A percentile compares a stretch with the other conserved stretches of the same genome.
Evolutionary conservation across 2,113 vertebrate species (phyloP).

Genomic region (Sciurus niger): DNA sequence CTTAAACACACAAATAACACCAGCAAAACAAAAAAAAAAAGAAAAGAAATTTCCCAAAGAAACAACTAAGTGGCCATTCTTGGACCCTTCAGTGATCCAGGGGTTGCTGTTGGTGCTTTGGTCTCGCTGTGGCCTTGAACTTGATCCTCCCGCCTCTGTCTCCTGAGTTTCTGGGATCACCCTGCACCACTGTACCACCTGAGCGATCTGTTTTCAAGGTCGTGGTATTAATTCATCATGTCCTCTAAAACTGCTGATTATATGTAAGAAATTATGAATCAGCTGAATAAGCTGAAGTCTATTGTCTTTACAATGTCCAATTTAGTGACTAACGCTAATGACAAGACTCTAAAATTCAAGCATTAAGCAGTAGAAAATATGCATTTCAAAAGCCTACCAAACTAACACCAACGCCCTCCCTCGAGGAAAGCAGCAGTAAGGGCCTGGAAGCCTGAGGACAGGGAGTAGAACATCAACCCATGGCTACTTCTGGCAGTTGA

Average conservation of each 20-base stretch:
- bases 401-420: not conserved
- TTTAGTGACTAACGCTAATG: not conserved
- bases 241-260: constrained; percentile 51
- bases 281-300: constrained; percentile 28
- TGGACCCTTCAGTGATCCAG: not conserved
- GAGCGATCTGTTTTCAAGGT: constrained; percentile 36
- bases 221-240: constrained; percentile 37
- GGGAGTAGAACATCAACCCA: not conserved
- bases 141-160: not conserved
- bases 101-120: not conserved
- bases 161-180: not conserved
- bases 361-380: not conserved
- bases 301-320: constrained; percentile 15
- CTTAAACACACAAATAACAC: not conserved
- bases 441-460: not conserved
- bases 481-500: constrained; percentile 48
- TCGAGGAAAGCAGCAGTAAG: not conserved
- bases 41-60: not conserved
- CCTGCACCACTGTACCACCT: not conserved
- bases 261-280: constrained; percentile 53
- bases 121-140: not conserved
- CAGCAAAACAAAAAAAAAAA: not conserved
- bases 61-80: not conserved
- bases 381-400: not conserved
- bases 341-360: not conserved